Conservation (phyloP, 2,888 invertebrate species). For the Agrochola litura region DNA sequence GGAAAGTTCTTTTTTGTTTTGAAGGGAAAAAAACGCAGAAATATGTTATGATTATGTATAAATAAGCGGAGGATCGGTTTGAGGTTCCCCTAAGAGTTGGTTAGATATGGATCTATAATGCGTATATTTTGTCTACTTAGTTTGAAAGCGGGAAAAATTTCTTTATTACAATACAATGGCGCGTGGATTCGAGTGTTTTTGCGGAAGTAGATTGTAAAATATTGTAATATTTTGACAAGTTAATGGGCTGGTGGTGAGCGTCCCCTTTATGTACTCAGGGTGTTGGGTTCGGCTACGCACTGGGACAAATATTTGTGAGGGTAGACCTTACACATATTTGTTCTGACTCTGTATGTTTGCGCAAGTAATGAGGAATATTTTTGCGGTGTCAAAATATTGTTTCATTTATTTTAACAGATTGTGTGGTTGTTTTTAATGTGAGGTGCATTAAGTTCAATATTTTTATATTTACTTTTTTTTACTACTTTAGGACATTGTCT, state of each 20-base stretch:
- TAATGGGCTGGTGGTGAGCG: conserved; percentile 35
- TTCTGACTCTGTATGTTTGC: conserved; percentile 40
- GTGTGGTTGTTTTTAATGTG: not conserved
- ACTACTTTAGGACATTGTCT: no score
- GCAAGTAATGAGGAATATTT: conserved; percentile 25
- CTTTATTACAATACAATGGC: conserved; percentile 53
- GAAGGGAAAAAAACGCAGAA: conserved; percentile 47
- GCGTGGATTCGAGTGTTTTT: conserved; percentile 31
- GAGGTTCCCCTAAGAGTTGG: conserved; percentile 59
- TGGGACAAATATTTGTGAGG: conserved; percentile 54
- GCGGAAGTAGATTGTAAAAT: conserved; percentile 47
- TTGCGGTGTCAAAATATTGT: conserved; percentile 2
- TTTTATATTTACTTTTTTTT: no score
- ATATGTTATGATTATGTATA: conserved; percentile 69
- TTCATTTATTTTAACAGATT: conserved; percentile 4
- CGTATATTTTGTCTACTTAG: conserved; percentile 60
- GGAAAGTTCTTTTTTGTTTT: conserved; percentile 66
- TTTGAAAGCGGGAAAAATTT: conserved; percentile 27
- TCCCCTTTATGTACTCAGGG: conserved; percentile 31
- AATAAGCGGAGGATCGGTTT: conserved; percentile 62
- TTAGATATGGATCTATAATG: conserved; percentile 51
- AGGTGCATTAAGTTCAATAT: no score
- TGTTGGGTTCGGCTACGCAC: conserved; percentile 30
- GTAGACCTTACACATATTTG: conserved; percentile 54
- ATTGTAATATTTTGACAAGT: conserved; percentile 52